Evolutionary conservation across 2,797 vertebrate genomes (phyloP).

Genomic region (Brotula barbata): DNA sequence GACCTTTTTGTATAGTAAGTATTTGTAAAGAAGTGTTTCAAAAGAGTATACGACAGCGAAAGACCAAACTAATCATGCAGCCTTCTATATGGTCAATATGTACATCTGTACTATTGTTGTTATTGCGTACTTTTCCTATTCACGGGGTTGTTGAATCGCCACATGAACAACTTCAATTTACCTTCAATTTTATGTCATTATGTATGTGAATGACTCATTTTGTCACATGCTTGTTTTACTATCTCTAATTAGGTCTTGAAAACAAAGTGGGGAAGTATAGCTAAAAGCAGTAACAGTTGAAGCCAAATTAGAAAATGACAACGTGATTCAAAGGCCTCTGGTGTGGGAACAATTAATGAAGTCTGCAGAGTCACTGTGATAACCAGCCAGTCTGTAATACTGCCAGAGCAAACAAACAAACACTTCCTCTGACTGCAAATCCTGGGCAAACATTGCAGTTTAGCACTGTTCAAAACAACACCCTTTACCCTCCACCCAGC

Average conservation of each 20-base stretch:
- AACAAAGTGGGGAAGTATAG: slow-evolving; percentile 51
- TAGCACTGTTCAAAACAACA: slow-evolving; percentile 27
- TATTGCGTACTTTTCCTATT: too few relatives aligned
- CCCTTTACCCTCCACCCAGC: slow-evolving; percentile 11
- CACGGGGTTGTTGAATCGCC: background rate
- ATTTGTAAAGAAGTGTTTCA: too few relatives aligned
- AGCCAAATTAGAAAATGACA: slow-evolving; percentile 69
- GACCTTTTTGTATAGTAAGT: too few relatives aligned
- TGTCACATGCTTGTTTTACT: slow-evolving; percentile 42
- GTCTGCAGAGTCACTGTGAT: slow-evolving; percentile 56
- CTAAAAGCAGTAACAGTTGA: slow-evolving; percentile 57
- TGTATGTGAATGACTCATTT: slow-evolving; percentile 43
- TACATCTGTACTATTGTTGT: too few relatives aligned
- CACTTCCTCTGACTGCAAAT: slow-evolving; percentile 39
- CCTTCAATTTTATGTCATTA: slow-evolving; percentile 32
- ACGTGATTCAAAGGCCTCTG: slow-evolving; percentile 60
- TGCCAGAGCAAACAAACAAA: slow-evolving; percentile 51
- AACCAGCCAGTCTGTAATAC: slow-evolving; percentile 40
- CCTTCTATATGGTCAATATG: too few relatives aligned
- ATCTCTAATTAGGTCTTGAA: slow-evolving; percentile 66
- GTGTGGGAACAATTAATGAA: slow-evolving; percentile 67
- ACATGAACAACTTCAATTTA: slow-evolving; percentile 19
- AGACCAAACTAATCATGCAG: too few relatives aligned
- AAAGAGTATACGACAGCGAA: too few relatives aligned
- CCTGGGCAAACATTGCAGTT: slow-evolving; percentile 46